phyloP scores from a whole-genome alignment of 2,888 invertebrate species.

The Alviniconcha strummeri region DNA sequence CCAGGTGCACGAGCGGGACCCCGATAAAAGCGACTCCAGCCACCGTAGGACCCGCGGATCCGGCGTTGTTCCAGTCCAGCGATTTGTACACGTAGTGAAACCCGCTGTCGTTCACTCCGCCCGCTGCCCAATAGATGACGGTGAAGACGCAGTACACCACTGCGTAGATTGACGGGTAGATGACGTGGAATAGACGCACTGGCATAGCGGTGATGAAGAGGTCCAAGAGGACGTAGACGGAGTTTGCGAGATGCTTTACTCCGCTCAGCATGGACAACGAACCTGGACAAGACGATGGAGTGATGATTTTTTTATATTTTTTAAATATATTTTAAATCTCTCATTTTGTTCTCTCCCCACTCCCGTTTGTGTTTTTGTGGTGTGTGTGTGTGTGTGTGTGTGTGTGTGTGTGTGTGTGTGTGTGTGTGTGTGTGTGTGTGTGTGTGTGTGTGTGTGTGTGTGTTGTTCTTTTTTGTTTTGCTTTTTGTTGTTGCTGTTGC shows the following conservation, averaged over 20 bases:
- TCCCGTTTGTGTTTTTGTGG: not conserved
- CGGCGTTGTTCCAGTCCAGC: conserved; percentile 77
- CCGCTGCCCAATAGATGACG: conserved; percentile 58
- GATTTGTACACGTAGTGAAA: conserved; percentile 83
- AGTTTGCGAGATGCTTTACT: conserved; percentile 58
- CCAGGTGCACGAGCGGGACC: conserved; percentile 42
- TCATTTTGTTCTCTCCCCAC: not conserved
- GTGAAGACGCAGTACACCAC: conserved; percentile 54
- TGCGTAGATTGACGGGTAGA: conserved; percentile 55
- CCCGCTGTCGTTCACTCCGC: conserved; percentile 82
- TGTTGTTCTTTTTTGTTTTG: no score
- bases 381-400: not conserved
- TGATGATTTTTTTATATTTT: not conserved
- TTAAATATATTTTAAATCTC: no score
- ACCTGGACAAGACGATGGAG: conserved; percentile 5
- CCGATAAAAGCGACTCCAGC: conserved; percentile 39
- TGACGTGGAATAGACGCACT: conserved; percentile 56
- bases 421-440: not conserved
- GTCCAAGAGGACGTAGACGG: conserved; percentile 56
- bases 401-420: not conserved
- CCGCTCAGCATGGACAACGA: conserved; percentile 42
- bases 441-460: not conserved
- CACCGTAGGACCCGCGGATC: conserved; percentile 38
- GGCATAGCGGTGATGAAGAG: conserved; percentile 55
- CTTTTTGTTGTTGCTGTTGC: no score